Evolutionary conservation across 2,797 vertebrate genomes (phyloP), one percentile per base, ranked within the genome.

Genomic region (Tokudaia tokunoshimensis): DNA sequence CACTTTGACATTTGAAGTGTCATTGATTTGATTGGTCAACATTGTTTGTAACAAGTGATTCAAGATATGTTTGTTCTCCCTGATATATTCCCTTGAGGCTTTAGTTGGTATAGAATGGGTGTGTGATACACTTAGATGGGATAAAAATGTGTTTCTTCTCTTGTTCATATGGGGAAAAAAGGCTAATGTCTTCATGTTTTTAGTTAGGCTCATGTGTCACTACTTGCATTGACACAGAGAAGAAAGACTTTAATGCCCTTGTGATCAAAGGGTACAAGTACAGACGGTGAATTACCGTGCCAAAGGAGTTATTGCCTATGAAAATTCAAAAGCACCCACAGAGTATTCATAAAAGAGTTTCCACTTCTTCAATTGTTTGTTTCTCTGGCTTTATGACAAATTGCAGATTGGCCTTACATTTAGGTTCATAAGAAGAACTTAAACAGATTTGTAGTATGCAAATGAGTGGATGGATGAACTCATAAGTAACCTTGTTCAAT

Each of bases 221-320:
- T 96, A 87, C 34, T 86, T 95, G 75, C 86, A 94, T 44, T 95
- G 70, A 95, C 88, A 96, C 82, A 78, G 89, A 96, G 95, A 96
- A 88, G 81, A 55, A 44, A 96, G 81, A 84, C 52, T 93, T 97
- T 96, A 96, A 95, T 94, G 87, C n/a, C 50, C 79, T 94, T 85
- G 78, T 91, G 94, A 97, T 97, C 93, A 97, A 97, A 97, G 80
- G 41, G 75, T 90, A 96, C 76, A 96, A 95, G 41, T n/a, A 96
- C 79, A 96, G 65, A 93, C 83, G 81, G 59, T 80, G 59, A 96
- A 93, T 90, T 96, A 92, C 65, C 37, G 34, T 84, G 47, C 70
- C 52, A 85, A 95, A 92, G 29, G 94, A 93, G 95, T 97, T 97
- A 95, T 93, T 97, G 80, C 52, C 87, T 65, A 82, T 96, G 87